Evolutionary conservation across 53 echinoderm and acorn worm species (phyloP).

Genomic region (Apostichopus leukothele): DNA sequence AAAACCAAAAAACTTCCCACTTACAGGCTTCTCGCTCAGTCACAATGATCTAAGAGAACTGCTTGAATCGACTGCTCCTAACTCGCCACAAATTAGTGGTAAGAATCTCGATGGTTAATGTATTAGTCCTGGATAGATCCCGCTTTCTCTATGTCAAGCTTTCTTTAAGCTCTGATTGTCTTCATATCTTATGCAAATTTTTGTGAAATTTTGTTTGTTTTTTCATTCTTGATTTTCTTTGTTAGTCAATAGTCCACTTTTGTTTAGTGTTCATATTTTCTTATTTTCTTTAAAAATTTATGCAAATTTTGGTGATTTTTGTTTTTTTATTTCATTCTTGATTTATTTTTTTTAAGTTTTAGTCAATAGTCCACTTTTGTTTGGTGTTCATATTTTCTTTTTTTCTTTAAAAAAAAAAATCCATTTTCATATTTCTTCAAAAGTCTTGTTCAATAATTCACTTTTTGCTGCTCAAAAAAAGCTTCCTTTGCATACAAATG

Average conservation of each 20-base stretch:
- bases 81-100: slow-evolving; percentile 79
- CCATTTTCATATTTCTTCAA: too few relatives aligned
- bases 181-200: not conserved
- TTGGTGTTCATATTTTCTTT: too few relatives aligned
- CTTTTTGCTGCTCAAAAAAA: too few relatives aligned
- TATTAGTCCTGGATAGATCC: not conserved
- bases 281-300: not conserved
- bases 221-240: not conserved
- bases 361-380: too few relatives aligned
- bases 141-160: not conserved
- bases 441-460: too few relatives aligned
- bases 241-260: too few relatives aligned
- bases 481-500: too few relatives aligned
- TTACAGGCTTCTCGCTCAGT: slow-evolving; percentile 90
- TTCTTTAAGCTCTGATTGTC: not conserved
- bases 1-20: not conserved
- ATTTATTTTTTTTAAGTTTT: too few relatives aligned
- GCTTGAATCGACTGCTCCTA: slow-evolving; percentile 89
- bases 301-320: not conserved
- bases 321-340: not conserved
- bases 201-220: not conserved
- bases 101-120: slow-evolving; percentile 56
- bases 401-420: too few relatives aligned
- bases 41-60: slow-evolving; percentile 93
- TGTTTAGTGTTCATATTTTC: too few relatives aligned